These are phyloP conservation scores for Alectura lathami DNA, from an alignment of 2,113 vertebrate species.

Conservation along the genomic window DNA sequence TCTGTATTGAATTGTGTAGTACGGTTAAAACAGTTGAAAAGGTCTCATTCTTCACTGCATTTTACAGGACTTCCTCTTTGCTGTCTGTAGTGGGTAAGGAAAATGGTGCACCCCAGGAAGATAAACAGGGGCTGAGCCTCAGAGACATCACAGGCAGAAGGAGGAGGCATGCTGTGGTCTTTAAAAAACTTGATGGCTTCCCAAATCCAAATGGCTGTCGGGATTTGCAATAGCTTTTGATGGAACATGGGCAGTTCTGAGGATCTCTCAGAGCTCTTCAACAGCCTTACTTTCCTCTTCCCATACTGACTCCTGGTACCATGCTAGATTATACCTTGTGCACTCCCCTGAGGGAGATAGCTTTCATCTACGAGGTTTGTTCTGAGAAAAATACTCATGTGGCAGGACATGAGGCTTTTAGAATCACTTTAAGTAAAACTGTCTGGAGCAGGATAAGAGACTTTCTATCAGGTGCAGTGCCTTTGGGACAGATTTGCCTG, in stretches of 20 bases:
- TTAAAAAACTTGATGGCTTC: neutral
- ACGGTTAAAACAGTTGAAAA: neutral
- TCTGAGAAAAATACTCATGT: neutral
- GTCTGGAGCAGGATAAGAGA: neutral
- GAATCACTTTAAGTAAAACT: neutral
- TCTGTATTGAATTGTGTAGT: neutral
- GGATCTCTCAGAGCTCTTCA: neutral
- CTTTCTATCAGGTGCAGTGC: neutral
- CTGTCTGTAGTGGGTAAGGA: neutral
- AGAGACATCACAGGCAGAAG: neutral
- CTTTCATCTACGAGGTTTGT: neutral
- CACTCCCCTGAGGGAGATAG: neutral
- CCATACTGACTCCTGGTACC: neutral
- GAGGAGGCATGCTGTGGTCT: neutral
- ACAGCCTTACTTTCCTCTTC: neutral
- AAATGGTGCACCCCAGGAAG: neutral
- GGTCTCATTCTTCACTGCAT: neutral
- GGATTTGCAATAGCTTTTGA: neutral
- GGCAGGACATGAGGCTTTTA: neutral
- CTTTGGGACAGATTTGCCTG: neutral
- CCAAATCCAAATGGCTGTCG: accelerated
- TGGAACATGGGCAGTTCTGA: neutral
- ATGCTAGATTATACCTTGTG: neutral
- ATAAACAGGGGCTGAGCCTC: neutral
- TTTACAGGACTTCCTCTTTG: neutral